Percentiles rank a stretch among this genome's conserved stretches.
Evolutionary conservation across 1,140 invertebrate species (phyloP).

Genomic region (Fopius arisanus): DNA sequence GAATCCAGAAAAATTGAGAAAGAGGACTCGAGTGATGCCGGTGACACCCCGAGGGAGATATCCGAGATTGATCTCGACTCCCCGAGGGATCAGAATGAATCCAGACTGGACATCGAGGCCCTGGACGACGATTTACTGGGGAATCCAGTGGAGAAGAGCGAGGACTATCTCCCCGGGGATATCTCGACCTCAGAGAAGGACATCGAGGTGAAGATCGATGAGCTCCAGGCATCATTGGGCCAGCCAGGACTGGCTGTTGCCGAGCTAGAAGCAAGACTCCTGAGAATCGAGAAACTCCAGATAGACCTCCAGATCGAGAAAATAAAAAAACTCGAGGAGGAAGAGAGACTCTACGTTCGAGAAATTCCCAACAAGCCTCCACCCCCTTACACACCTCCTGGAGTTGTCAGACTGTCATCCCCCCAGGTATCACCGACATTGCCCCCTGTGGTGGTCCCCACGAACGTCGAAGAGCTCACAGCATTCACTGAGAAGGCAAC

Average conservation of each 20-base stretch:
- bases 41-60: slow-evolving; percentile 51
- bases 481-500: slow-evolving; percentile 61
- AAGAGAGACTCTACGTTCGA: slow-evolving; percentile 68
- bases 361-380: slow-evolving; percentile 79
- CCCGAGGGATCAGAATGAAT: slow-evolving; percentile 51
- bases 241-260: slow-evolving; percentile 59
- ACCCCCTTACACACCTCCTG: slow-evolving; percentile 74
- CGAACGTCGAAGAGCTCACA: slow-evolving; percentile 61
- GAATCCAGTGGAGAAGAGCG: neutral
- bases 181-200: slow-evolving; percentile 56
- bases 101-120: slow-evolving; percentile 48
- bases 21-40: slow-evolving; percentile 52
- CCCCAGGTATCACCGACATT: slow-evolving; percentile 48
- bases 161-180: slow-evolving; percentile 46
- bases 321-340: slow-evolving; percentile 69
- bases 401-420: slow-evolving; percentile 44
- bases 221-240: slow-evolving; percentile 58
- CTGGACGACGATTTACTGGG: slow-evolving; percentile 49
- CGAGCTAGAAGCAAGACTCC: slow-evolving; percentile 61
- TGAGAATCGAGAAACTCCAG: slow-evolving; percentile 67
- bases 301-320: slow-evolving; percentile 70
- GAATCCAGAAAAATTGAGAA: slow-evolving; percentile 8
- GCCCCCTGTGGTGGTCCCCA: slow-evolving; percentile 59
- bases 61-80: slow-evolving; percentile 58
- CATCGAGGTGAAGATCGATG: slow-evolving; percentile 59